Percentiles rank a stretch among this genome's conserved stretches.
Conservation (phyloP, 2,888 invertebrate genomes). For the Schrankia costaestrigalis region DNA sequence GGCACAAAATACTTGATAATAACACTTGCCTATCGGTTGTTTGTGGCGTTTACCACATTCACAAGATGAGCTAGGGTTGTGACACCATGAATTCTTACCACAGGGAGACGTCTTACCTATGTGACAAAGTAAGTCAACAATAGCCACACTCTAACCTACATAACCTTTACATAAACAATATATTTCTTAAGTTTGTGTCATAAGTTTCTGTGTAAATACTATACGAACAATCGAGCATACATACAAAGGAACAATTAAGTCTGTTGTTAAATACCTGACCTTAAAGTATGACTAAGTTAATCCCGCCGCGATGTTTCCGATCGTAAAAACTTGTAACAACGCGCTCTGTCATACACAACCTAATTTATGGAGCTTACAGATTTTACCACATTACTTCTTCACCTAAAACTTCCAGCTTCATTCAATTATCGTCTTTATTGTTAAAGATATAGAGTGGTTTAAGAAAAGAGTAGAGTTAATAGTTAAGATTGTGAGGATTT, state of each 20-base stretch:
- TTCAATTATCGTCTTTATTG: constrained; percentile 32
- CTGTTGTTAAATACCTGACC: constrained; percentile 32
- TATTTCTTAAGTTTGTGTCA: too few relatives aligned
- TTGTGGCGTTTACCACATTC: too few relatives aligned
- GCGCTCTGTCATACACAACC: constrained; percentile 69
- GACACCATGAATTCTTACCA: too few relatives aligned
- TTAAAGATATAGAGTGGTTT: constrained; percentile 14
- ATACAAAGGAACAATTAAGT: constrained; percentile 14
- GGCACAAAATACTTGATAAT: too few relatives aligned
- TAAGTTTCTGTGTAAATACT: too few relatives aligned
- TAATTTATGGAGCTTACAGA: constrained; percentile 66
- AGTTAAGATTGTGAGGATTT: constrained; percentile 35
- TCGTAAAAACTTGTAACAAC: constrained; percentile 69
- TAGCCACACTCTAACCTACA: too few relatives aligned
- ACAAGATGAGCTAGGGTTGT: too few relatives aligned
- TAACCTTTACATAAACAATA: too few relatives aligned
- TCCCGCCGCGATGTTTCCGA: constrained; percentile 54
- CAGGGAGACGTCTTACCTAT: too few relatives aligned
- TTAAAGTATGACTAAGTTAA: constrained; percentile 44
- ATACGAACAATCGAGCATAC: background rate
- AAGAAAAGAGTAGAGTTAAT: constrained; percentile 1
- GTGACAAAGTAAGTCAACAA: too few relatives aligned
- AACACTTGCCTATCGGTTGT: too few relatives aligned
- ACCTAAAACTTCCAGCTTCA: constrained; percentile 7
- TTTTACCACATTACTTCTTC: constrained; percentile 37